Base-by-base conservation (phyloP, 2,797 vertebrate species). In the Enteromius thamalakanensis region DNA sequence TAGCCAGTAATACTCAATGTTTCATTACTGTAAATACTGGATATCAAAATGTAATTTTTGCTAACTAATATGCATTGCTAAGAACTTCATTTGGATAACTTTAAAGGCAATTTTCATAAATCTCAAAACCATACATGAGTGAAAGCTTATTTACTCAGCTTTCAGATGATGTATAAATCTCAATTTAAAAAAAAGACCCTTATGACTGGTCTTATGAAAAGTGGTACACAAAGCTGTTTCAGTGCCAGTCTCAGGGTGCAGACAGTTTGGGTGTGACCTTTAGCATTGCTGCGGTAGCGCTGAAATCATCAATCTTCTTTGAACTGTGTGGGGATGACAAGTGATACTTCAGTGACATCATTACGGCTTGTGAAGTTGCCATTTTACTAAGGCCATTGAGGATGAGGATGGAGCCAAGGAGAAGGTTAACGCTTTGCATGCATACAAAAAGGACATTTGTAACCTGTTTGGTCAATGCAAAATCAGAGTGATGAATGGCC, bases 311-410 rank as follows among this genome's bases (percentile, higher is more conserved):
- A 78, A 88, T 89, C 88, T 89, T 72, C 74, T 85, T 80, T 85
- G 86, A 83, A 67, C 79, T 49, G 83, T 62, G 80, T 49, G 51
- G 82, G 45, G 58, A 89, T 89, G 88, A 91, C 82, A 85, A 88
- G 81, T 84, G 83, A 89, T 89, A 84, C 87, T 86, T 87, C 76
- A 84, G 86, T 83, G 82, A 88, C 85, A 88, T 87, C 51, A 74
- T 81, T 74, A 74, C 55, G 55, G 80, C 87, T 79, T 76, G 7
- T 69, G 82, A 75, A 68, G 79, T 12, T 55, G 51, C 51, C 67
- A 60, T 85, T 80, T 79, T 77, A 81, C n/a, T 37, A 55, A 83
- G 74, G 53, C 62, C 45, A 1, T 55, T 45, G 67, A 76, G 55
- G 77, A 77, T 58, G 37, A 65, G 67, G 72, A 76, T 67, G 19